Conservation (phyloP, 2,113 vertebrate species). For the Mungos mungo region DNA sequence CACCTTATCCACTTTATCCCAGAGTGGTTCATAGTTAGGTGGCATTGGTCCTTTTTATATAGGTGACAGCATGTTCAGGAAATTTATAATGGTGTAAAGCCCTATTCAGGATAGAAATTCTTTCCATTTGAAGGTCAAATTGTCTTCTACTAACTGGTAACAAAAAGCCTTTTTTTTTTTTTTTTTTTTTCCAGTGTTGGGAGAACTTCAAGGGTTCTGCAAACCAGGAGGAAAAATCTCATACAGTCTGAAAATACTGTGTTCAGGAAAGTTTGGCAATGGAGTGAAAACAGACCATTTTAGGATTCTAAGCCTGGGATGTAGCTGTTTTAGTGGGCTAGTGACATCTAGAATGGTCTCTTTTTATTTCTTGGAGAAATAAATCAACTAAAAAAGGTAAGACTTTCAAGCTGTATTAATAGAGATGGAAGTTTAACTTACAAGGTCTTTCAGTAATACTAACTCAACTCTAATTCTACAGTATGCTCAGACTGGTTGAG, state of each 20-base stretch:
- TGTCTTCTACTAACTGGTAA: not conserved
- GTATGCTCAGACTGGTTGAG: not conserved
- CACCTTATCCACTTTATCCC: no score
- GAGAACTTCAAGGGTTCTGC: not conserved
- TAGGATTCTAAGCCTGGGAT: not conserved
- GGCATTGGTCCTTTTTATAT: not conserved
- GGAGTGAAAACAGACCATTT: not conserved
- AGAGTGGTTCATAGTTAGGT: not conserved
- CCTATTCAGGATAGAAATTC: not conserved
- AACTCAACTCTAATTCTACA: not conserved
- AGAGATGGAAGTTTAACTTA: constrained; percentile 35
- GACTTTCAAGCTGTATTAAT: constrained; percentile 9
- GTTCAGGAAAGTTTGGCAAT: not conserved
- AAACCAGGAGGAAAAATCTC: not conserved
- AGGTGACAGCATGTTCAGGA: not conserved
- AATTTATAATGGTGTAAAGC: not conserved
- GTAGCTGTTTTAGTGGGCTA: not conserved
- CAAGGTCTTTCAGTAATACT: not conserved
- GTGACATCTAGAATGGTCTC: not conserved
- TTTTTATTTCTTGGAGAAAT: constrained; percentile 12
- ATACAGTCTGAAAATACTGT: not conserved
- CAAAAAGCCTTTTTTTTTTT: not conserved
- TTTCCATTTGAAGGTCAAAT: constrained; percentile 14
- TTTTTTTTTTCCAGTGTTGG: not conserved
- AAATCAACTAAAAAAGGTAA: not conserved